Evolutionary conservation across 2,888 invertebrate species (phyloP).

Genomic region (Athripsodes cinereus): DNA sequence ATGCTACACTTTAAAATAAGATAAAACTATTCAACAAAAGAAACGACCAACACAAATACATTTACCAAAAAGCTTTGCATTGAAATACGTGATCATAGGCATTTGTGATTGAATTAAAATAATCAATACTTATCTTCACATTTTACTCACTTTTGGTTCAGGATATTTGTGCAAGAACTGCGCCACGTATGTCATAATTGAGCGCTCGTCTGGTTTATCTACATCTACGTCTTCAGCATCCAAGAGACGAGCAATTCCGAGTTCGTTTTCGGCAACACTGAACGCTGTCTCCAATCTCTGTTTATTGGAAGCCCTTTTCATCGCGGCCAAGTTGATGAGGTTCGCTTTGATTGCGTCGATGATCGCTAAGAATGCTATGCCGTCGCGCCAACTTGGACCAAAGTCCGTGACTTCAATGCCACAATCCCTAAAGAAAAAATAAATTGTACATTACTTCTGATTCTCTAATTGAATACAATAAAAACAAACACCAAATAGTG

Average conservation of each 20-base stretch:
- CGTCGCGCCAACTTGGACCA: conserved; percentile 94
- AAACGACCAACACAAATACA: too few species aligned
- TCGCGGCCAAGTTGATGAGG: conserved; percentile 79
- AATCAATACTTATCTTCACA: background rate
- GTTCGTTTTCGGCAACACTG: conserved; percentile 82
- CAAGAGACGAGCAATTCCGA: conserved; percentile 85
- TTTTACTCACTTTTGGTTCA: conserved; percentile 61
- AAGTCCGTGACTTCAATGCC: conserved; percentile 90
- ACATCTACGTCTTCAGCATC: conserved; percentile 97
- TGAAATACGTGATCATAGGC: too few species aligned
- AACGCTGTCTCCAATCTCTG: conserved; percentile 88
- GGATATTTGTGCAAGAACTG: conserved; percentile 95
- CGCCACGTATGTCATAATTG: conserved; percentile 97
- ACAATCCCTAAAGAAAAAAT: conserved; percentile 67
- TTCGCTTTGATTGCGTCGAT: conserved; percentile 93
- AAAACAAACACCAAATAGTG: too few species aligned
- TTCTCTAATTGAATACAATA: too few species aligned
- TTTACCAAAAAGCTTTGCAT: too few species aligned
- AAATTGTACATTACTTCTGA: too few species aligned
- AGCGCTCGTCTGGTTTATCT: conserved; percentile 92
- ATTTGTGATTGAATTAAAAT: too few species aligned
- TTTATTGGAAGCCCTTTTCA: conserved; percentile 69
- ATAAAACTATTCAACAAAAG: too few species aligned
- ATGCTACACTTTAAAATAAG: too few species aligned
- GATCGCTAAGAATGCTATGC: conserved; percentile 90